phyloP scores from a whole-genome alignment of 2,888 invertebrate species.

The Heliconius aoede region DNA sequence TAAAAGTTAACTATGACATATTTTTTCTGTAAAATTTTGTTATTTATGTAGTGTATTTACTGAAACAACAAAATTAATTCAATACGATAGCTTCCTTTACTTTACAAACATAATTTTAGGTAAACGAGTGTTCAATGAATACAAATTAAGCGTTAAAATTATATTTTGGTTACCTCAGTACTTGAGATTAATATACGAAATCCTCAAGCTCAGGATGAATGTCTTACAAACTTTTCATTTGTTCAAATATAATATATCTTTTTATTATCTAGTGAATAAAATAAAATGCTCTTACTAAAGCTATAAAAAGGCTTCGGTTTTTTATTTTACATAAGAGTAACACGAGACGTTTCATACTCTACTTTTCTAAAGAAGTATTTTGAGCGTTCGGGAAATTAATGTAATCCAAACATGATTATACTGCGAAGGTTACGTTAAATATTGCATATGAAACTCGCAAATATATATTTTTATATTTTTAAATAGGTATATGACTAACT shows the following conservation, averaged over 20 bases:
- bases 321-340: too few relatives aligned
- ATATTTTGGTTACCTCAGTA: constrained; percentile 3
- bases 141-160: background rate
- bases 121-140: constrained; percentile 9
- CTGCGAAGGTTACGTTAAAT: background rate
- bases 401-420: background rate
- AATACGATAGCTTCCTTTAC: background rate
- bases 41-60: background rate
- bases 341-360: too few relatives aligned
- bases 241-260: too few relatives aligned
- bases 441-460: background rate
- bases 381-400: background rate
- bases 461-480: background rate
- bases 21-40: background rate
- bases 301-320: too few relatives aligned
- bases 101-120: background rate
- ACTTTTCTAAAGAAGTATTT: background rate
- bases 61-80: constrained; percentile 13
- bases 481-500: background rate
- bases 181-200: background rate
- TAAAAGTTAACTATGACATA: background rate
- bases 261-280: too few relatives aligned
- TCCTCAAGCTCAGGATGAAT: too few relatives aligned
- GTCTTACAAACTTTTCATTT: too few relatives aligned
- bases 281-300: too few relatives aligned